phyloP scores from a whole-genome alignment of 92 coral and sea anemone genomes.

The Galaxea fascicularis region DNA sequence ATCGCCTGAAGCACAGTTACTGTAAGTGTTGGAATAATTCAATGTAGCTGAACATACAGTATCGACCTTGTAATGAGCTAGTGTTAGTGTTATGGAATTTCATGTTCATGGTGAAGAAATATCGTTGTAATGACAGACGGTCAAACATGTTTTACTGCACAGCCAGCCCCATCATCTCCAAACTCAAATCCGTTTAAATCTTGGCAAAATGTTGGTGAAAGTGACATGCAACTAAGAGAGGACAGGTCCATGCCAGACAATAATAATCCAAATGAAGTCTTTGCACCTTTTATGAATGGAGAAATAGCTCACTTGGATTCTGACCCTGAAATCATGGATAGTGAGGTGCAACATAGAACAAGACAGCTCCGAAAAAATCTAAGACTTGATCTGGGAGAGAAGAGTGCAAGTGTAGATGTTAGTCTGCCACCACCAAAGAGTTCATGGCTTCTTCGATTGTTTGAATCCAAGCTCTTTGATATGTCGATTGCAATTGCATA shows the following conservation, averaged over 20 bases:
- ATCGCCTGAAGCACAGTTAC: not conserved
- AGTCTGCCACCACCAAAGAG: slow-evolving; percentile 89
- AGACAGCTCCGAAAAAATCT: slow-evolving; percentile 30
- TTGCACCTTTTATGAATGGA: slow-evolving; percentile 23
- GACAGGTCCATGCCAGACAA: slow-evolving; percentile 25
- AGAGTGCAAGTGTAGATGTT: slow-evolving; percentile 1
- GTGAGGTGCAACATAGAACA: slow-evolving; percentile 20
- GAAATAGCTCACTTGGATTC: slow-evolving; percentile 7
- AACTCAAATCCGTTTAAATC: slow-evolving; percentile 33
- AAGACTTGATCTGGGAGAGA: slow-evolving; percentile 29
- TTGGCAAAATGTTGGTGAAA: slow-evolving; percentile 15
- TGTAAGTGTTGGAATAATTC: not conserved
- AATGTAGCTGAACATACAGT: too few relatives aligned
- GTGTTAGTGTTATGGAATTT: not conserved
- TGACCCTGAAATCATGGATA: slow-evolving; percentile 24
- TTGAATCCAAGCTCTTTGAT: slow-evolving; percentile 95
- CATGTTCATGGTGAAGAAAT: slow-evolving; percentile 14
- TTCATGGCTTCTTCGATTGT: slow-evolving; percentile 90
- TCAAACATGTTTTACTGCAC: slow-evolving; percentile 25
- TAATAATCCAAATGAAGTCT: slow-evolving; percentile 39
- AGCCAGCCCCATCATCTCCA: slow-evolving; percentile 28
- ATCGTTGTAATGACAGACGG: slow-evolving; percentile 28
- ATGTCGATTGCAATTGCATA: slow-evolving; percentile 99
- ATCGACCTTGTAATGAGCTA: not conserved
- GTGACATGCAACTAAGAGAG: slow-evolving; percentile 15